A percentile compares a stretch with the other conserved stretches of the same genome.
phyloP scores from a whole-genome alignment of 2,113 vertebrate genomes.

The Pangasianodon hypophthalmus region DNA sequence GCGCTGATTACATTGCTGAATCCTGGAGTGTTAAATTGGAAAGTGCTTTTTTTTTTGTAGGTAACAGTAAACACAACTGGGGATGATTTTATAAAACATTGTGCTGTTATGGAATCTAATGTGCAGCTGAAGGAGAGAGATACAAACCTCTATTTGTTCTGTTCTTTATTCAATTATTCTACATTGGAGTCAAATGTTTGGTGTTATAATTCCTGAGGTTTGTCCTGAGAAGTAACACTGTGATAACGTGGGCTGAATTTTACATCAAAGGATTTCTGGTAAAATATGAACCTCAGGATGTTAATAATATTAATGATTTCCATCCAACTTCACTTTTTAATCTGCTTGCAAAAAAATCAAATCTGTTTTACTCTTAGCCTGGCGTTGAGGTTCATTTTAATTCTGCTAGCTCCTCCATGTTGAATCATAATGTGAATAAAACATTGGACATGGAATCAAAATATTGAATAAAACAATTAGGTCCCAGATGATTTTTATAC shows the following conservation, averaged over 20 bases:
- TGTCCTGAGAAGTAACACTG: background rate
- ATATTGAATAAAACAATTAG: background rate
- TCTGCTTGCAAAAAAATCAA: background rate
- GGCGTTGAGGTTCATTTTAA: no score
- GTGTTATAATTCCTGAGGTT: slow-evolving; percentile 42
- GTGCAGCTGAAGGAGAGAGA: background rate
- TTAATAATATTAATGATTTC: slow-evolving; percentile 17
- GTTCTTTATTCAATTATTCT: background rate
- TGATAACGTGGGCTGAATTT: background rate
- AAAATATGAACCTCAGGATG: background rate
- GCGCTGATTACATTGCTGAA: slow-evolving; percentile 64
- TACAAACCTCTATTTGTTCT: background rate
- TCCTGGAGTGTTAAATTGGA: slow-evolving; percentile 27
- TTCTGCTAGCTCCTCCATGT: background rate
- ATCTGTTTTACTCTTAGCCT: background rate
- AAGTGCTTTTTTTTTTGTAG: slow-evolving; percentile 1
- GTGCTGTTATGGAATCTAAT: slow-evolving; percentile 1
- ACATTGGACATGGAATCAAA: background rate
- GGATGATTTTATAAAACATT: slow-evolving; percentile 10
- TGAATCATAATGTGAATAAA: background rate
- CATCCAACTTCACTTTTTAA: background rate
- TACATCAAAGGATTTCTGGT: slow-evolving; percentile 20
- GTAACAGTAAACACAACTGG: slow-evolving; percentile 4
- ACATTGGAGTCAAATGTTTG: slow-evolving; percentile 27
- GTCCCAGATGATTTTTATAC: background rate